Conservation (phyloP, 1,140 invertebrate species). For the Venustaconcha ellipsiformis region DNA sequence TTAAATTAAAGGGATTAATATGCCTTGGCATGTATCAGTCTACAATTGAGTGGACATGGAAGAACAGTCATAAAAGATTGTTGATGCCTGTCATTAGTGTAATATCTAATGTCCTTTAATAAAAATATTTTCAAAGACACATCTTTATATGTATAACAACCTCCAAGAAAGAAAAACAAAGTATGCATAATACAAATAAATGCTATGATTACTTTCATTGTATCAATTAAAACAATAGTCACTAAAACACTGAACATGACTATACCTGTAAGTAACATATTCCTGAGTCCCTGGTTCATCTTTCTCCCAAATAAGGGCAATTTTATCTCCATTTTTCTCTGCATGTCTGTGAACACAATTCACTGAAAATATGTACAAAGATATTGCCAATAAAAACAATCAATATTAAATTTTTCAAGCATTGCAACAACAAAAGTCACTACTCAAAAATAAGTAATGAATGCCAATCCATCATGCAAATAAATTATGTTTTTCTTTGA, state of each 20-base stretch:
- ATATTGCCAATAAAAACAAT: conserved; percentile 3
- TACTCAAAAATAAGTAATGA: neutral
- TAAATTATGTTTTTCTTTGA: neutral
- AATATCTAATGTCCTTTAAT: too few relatives aligned
- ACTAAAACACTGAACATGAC: neutral
- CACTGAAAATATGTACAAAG: conserved; percentile 59
- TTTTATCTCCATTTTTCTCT: conserved; percentile 62
- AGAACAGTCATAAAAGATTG: too few relatives aligned
- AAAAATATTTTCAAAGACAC: too few relatives aligned
- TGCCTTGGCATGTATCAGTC: too few relatives aligned
- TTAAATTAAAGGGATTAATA: too few relatives aligned
- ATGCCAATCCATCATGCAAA: neutral
- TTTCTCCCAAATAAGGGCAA: conserved; percentile 73
- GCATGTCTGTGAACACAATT: conserved; percentile 74
- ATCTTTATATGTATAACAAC: too few relatives aligned
- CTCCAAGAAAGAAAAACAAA: too few relatives aligned
- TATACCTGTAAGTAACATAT: conserved; percentile 68
- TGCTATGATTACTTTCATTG: too few relatives aligned
- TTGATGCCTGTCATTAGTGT: too few relatives aligned
- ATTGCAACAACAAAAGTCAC: neutral
- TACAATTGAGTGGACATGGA: too few relatives aligned
- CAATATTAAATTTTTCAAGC: neutral
- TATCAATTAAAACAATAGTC: neutral
- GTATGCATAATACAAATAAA: too few relatives aligned
- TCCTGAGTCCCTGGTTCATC: conserved; percentile 72